phyloP scores from a whole-genome alignment of 2,113 vertebrate genomes.

The Riparia riparia region DNA sequence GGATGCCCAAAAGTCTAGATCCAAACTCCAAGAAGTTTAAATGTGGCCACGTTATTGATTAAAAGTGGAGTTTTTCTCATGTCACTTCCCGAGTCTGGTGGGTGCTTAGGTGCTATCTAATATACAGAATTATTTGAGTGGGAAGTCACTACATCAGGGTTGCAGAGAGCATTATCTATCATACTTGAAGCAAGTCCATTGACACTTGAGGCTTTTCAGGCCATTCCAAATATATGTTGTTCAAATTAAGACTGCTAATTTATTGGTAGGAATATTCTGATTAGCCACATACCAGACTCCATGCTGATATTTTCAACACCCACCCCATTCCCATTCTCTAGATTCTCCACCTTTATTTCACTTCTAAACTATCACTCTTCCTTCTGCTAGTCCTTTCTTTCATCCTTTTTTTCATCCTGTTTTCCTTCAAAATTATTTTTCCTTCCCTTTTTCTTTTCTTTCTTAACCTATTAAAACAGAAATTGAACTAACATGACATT shows the following conservation, averaged over 20 bases:
- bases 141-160: background rate
- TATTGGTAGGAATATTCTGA: background rate
- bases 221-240: background rate
- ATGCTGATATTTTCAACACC: background rate
- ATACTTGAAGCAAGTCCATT: background rate
- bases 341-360: background rate
- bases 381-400: background rate
- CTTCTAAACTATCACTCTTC: background rate
- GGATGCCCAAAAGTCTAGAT: background rate
- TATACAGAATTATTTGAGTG: background rate
- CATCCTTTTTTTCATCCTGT: background rate
- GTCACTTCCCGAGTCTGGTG: background rate
- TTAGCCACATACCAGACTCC: background rate
- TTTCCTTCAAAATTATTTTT: background rate
- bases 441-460: background rate
- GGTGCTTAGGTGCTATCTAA: background rate
- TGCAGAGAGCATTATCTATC: fast-evolving
- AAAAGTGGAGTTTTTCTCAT: background rate
- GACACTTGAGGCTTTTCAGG: background rate
- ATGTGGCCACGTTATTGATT: background rate
- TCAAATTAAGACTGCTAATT: background rate
- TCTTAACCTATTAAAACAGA: background rate
- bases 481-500: background rate
- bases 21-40: background rate
- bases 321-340: background rate